phyloP scores from a whole-genome alignment of 2,797 vertebrate species.

The Neosalanx taihuensis region DNA sequence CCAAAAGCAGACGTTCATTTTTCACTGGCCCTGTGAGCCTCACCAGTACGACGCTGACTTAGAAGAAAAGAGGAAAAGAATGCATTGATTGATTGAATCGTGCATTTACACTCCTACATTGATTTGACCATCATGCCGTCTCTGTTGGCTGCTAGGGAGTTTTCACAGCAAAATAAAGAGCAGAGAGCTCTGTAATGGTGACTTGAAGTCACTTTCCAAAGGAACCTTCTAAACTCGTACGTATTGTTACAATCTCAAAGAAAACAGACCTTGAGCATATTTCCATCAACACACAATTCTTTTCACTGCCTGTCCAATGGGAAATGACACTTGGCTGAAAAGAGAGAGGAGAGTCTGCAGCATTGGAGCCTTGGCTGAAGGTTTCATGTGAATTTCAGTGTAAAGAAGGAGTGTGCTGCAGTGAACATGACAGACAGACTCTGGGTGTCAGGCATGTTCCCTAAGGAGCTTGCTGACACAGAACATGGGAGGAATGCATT shows the following conservation, averaged over 20 bases:
- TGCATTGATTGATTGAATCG: too few relatives aligned
- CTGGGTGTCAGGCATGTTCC: too few relatives aligned
- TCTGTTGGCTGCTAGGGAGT: constrained; percentile 2
- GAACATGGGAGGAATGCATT: not conserved
- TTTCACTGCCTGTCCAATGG: not conserved
- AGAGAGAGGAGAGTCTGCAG: not conserved
- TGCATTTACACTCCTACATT: constrained; percentile 1
- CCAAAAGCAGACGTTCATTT: not conserved
- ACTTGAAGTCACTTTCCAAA: not conserved
- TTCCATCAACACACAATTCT: not conserved
- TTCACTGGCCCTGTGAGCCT: too few relatives aligned
- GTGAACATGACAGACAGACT: too few relatives aligned
- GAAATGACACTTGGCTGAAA: not conserved
- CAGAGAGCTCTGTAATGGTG: constrained; percentile 12
- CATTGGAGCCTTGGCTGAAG: too few relatives aligned
- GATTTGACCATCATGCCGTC: constrained; percentile 26
- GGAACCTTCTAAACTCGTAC: not conserved
- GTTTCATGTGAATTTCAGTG: too few relatives aligned
- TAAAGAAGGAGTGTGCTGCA: too few relatives aligned
- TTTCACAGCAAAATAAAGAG: constrained; percentile 10
- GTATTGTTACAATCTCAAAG: not conserved
- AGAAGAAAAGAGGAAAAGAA: too few relatives aligned
- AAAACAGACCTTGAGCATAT: not conserved
- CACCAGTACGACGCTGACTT: too few relatives aligned
- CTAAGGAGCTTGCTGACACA: too few relatives aligned